Evolutionary conservation across 2,888 invertebrate genomes (phyloP), one percentile per base, ranked within the genome.

Genomic region (Leptinotarsa peninsularis): DNA sequence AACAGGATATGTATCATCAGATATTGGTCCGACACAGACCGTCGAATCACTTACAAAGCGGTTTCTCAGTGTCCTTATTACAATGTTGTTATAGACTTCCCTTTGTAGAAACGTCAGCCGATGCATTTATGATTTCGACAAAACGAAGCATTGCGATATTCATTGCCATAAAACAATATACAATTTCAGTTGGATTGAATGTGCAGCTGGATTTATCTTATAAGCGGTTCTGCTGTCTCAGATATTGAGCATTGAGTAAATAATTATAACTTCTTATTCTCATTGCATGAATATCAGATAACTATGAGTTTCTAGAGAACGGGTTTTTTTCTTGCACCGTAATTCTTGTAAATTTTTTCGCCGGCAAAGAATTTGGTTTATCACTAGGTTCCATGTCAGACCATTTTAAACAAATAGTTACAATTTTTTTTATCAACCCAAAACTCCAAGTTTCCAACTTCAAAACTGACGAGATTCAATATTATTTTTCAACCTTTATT

Each of bases 31-130:
- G 63, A 63, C 63, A 63, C 27, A 63, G 63, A 4, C 63, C 10
- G 10, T 63, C 63, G 43, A 63, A 10, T 33, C 33, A 27, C 63
- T 63, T 63, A 63, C 63, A 63, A 43, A 63, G 63, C 63, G 63
- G 33, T 63, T 63, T 63, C 63, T 33, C n/a, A n/a, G 4, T 33
- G 63, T 27, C 33, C 15, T 63, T n/a, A 63, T 63, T 63, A 70
- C 70, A 70, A 70, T 49, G 58, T 49, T 52, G 52, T 70, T 58
- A 69, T 69, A 56, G 69, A 43, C 2, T 56, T 43, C 33, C 58
- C 70, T 70, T 70, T 70, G 70, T 58, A 21, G 70, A 49, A 33
- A 56, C 13, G 69, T 54, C 69, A 33, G 54, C 33, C 69, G 58
- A 63, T 63, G 63, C 63, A 63, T 4, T n/a, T 43, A 33, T 27